These are phyloP conservation scores for Physocephala rufipes DNA, from an alignment of 2,888 invertebrate genomes.

Conservation along the genomic window DNA sequence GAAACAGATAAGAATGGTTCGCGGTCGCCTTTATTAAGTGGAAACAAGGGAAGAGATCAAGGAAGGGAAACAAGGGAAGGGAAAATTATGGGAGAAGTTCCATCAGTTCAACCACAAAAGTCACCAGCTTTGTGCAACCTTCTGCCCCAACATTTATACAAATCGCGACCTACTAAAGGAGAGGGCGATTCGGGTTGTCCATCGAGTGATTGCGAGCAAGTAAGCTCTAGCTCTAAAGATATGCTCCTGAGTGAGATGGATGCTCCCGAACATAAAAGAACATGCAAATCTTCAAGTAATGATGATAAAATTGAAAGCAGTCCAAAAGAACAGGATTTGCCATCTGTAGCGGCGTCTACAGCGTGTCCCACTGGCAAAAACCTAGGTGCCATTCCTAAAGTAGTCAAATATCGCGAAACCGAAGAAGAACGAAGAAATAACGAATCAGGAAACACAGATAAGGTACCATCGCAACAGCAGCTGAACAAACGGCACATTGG, in stretches of 20 bases:
- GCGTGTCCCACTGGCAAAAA: conserved; percentile 49
- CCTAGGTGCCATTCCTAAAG: conserved; percentile 67
- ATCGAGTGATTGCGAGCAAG: conserved; percentile 69
- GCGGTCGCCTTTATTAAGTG: conserved; percentile 74
- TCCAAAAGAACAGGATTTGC: conserved; percentile 35
- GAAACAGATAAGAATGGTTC: conserved; percentile 78
- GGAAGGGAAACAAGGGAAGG: conserved; percentile 45
- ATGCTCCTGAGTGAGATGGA: conserved; percentile 68
- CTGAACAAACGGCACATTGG: conserved; percentile 57
- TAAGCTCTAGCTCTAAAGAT: conserved; percentile 78
- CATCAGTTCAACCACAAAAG: conserved; percentile 45
- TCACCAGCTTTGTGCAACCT: conserved; percentile 15
- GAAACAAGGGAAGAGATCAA: conserved; percentile 48
- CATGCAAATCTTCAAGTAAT: too few relatives aligned
- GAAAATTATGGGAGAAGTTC: conserved; percentile 52
- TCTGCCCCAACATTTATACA: conserved; percentile 35
- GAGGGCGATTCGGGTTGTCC: conserved; percentile 67
- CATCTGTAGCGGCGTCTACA: conserved; percentile 48
- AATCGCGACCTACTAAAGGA: conserved; percentile 47
- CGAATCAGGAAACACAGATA: conserved; percentile 3
- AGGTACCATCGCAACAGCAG: conserved; percentile 28
- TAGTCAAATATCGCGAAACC: conserved; percentile 61
- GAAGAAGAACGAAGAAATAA: conserved; percentile 50
- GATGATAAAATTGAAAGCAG: background rate
- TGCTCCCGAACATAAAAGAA: conserved; percentile 16